Evolutionary conservation across 2,113 vertebrate species (phyloP).

Genomic region (Corythoichthys haematopterus): DNA sequence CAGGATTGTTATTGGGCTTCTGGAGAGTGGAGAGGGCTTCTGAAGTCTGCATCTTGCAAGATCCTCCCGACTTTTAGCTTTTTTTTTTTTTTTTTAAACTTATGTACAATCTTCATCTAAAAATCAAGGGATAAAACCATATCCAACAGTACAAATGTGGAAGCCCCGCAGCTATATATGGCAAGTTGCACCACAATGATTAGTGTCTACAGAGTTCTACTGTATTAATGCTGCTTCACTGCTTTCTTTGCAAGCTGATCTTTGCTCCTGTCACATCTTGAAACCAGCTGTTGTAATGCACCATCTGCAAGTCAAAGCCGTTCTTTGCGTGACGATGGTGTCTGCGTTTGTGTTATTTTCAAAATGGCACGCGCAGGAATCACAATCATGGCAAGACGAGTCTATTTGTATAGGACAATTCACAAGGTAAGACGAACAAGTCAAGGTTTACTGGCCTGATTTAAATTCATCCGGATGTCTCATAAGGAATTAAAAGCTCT

Average conservation of each 20-base stretch:
- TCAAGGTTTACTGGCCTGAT: neutral
- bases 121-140: conserved; percentile 8
- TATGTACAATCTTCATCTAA: neutral
- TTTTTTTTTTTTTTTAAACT: neutral
- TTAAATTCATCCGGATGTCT: neutral
- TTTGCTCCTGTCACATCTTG: neutral
- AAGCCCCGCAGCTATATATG: conserved; percentile 14
- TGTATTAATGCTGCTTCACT: conserved; percentile 15
- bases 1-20: too few species aligned
- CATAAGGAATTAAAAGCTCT: neutral
- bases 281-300: neutral
- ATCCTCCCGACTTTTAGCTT: neutral
- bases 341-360: neutral
- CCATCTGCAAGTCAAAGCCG: conserved; percentile 2
- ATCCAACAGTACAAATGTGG: neutral
- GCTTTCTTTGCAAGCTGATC: neutral
- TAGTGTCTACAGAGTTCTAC: neutral
- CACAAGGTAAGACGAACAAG: neutral
- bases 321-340: neutral
- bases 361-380: neutral
- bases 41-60: conserved; percentile 5
- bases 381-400: neutral
- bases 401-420: neutral
- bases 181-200: conserved; percentile 14
- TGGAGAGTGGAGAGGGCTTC: too few species aligned